Evolutionary conservation across 2,113 vertebrate species (phyloP).

Genomic region (Coryphaenoides rupestris): DNA sequence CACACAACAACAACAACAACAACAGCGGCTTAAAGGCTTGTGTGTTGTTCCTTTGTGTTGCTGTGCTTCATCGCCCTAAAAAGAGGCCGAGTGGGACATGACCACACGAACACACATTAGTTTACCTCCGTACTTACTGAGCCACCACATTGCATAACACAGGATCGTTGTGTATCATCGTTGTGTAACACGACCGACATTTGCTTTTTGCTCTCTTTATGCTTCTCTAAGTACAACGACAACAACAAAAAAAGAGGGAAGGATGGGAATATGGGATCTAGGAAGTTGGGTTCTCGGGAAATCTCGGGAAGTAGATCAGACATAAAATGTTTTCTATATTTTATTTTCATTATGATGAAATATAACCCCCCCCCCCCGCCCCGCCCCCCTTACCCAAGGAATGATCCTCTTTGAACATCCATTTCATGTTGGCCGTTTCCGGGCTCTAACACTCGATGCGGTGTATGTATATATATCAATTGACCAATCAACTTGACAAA

Average conservation of each 20-base stretch:
- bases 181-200: too few species aligned
- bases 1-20: not conserved
- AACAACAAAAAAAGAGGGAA: too few species aligned
- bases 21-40: slow-evolving; percentile 19
- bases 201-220: too few species aligned
- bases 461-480: not conserved
- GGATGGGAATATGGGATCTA: too few species aligned
- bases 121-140: too few species aligned
- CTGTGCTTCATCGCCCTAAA: slow-evolving; percentile 5
- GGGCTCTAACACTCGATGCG: slow-evolving; percentile 23
- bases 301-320: too few species aligned
- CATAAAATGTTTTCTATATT: not conserved
- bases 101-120: too few species aligned
- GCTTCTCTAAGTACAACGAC: too few species aligned
- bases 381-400: slow-evolving; percentile 82
- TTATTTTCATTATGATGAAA: not conserved
- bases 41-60: not conserved
- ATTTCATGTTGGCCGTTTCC: slow-evolving; percentile 84
- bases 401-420: slow-evolving; percentile 99
- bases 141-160: too few species aligned
- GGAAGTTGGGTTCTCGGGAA: too few species aligned
- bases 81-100: not conserved
- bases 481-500: too few species aligned
- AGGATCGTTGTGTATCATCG: too few species aligned
- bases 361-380: slow-evolving; percentile 9